These are phyloP conservation scores for Hylaea fasciaria DNA, from an alignment of 2,888 invertebrate genomes.

Conservation along the genomic window DNA sequence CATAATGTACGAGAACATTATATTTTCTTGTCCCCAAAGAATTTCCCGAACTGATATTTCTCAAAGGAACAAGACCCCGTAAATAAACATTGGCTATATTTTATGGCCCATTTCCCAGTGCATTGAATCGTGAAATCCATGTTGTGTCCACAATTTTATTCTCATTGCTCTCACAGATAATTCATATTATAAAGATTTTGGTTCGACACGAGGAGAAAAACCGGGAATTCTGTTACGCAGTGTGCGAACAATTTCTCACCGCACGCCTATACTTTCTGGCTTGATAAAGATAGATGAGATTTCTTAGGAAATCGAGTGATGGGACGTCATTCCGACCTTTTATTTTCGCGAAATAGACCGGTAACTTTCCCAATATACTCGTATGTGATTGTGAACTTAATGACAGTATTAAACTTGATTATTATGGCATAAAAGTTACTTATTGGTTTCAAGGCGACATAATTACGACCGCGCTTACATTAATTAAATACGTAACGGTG, in stretches of 20 bases:
- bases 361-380: constrained; percentile 22
- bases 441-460: constrained; percentile 13
- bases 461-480: constrained; percentile 24
- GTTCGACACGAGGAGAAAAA: constrained; percentile 30
- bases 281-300: constrained; percentile 50
- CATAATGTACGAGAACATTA: too few relatives aligned
- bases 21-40: too few relatives aligned
- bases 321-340: constrained; percentile 35
- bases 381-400: constrained; percentile 1
- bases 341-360: constrained; percentile 38
- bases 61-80: constrained; percentile 25
- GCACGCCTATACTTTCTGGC: constrained; percentile 36
- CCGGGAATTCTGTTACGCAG: constrained; percentile 27
- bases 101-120: constrained; percentile 51
- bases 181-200: constrained; percentile 41
- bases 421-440: constrained; percentile 11
- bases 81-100: constrained; percentile 55
- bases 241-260: constrained; percentile 24
- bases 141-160: constrained; percentile 42
- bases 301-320: constrained; percentile 41
- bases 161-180: constrained; percentile 45
- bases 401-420: constrained; percentile 27
- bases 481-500: constrained; percentile 27
- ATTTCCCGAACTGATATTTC: constrained; percentile 7
- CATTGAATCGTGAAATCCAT: constrained; percentile 54